Evolutionary conservation across 2,888 invertebrate species (phyloP), one percentile per base, ranked within the genome.

Genomic region (Synanthedon myopaeformis): DNA sequence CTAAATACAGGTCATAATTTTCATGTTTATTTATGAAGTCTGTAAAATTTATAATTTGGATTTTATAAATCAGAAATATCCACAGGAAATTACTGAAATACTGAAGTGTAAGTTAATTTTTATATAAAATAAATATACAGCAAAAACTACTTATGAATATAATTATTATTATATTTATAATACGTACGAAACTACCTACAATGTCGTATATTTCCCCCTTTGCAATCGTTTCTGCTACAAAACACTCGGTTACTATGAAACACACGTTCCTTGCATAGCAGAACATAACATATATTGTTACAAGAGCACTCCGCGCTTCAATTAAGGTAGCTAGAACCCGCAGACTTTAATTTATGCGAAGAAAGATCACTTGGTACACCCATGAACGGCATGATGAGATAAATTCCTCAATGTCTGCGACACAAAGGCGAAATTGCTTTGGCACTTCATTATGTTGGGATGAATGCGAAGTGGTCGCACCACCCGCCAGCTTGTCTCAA

Each of bases 341-440:
- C 69, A 71, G 66, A 65, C 62, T 70, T 72, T 71, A 74, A 76
- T 75, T 67, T 71, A 71, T 65, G 56, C 63, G 54, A 59, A 62
- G 65, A 65, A 68, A 66, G 65, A 72, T 73, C 62, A 66, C 63
- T 59, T 58, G 51, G 52, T 35, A 49, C 54, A 49, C 56, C 58
- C 58, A 60, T 56, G 53, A 59, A 58, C 63, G 59, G 62, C 69
- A 68, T 69, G 64, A 69, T 67, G 70, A 68, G 67, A 70, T 70
- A 71, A 70, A 72, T 70, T 74, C 67, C 63, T 56, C 51, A 5
- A 42, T n/a, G 42, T 57, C 42, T 56, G 58, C 57, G n/a, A 65
- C 69, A 69, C 70, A 65, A 64, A 62, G 62, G 63, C 61, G 60
- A 63, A 66, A 70, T 71, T 68, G 65, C 66, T 70, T 64, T 56